Conservation (phyloP, 1,140 invertebrate species). For the Drosophila yakuba region DNA sequence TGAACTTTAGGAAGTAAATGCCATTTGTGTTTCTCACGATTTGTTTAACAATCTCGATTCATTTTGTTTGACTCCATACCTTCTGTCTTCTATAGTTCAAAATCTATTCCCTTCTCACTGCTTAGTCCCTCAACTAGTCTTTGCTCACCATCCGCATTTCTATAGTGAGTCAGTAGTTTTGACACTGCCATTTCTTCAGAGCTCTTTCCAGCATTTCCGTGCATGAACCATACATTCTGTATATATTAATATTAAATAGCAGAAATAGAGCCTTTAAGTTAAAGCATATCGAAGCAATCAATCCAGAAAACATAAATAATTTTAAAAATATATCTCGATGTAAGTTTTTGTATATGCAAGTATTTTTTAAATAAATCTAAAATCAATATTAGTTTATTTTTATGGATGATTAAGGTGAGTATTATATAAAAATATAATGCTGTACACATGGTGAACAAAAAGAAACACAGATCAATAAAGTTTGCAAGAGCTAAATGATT, state of each 20-base stretch:
- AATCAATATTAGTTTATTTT: constrained; percentile 14
- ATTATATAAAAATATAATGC: no score
- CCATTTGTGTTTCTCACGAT: constrained; percentile 41
- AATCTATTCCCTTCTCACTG: constrained; percentile 7
- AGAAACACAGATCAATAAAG: not conserved
- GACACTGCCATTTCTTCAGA: constrained; percentile 64
- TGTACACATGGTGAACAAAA: no score
- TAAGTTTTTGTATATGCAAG: constrained; percentile 73
- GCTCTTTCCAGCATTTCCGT: constrained; percentile 61
- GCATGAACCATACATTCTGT: constrained; percentile 68
- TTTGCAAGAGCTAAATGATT: not conserved
- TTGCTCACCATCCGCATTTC: constrained; percentile 40
- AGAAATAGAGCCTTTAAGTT: constrained; percentile 71
- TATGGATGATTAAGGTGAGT: not conserved
- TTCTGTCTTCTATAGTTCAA: constrained; percentile 17
- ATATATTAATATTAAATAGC: constrained; percentile 84
- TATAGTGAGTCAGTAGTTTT: constrained; percentile 61
- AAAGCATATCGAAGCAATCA: constrained; percentile 52
- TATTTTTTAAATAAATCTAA: constrained; percentile 70
- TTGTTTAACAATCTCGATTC: constrained; percentile 40
- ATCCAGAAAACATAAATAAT: constrained; percentile 30
- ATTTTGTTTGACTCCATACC: constrained; percentile 14
- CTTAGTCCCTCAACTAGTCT: constrained; percentile 71
- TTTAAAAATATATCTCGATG: constrained; percentile 51
- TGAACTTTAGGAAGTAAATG: constrained; percentile 80